Evolutionary conservation across 1,140 invertebrate species (phyloP).

Genomic region (Vanessa atalanta): DNA sequence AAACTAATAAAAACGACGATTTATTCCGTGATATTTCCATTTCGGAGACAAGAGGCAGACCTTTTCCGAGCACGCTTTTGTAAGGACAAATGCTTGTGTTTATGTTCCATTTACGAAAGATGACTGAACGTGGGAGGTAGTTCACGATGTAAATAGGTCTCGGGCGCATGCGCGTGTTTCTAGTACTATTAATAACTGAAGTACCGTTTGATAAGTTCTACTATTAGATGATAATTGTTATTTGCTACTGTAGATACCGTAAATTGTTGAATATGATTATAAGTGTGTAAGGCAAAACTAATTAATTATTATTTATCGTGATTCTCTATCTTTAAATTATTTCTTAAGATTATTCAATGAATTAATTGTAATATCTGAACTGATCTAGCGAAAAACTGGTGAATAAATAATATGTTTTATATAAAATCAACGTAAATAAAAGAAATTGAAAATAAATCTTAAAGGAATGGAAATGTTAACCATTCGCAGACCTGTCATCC

Average conservation of each 20-base stretch:
- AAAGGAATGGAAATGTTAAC: background rate
- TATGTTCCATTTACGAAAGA: conserved; percentile 17
- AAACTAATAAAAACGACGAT: background rate
- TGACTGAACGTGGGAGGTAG: conserved; percentile 12
- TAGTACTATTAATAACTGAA: conserved; percentile 18
- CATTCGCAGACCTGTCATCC: conserved; percentile 13
- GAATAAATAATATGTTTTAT: no score
- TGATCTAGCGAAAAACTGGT: no score
- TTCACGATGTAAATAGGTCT: conserved; percentile 24
- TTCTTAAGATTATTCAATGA: no score
- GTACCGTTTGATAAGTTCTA: background rate
- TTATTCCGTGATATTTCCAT: background rate
- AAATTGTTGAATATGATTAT: no score
- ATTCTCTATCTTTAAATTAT: no score
- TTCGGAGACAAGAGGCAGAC: background rate
- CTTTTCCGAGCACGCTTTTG: background rate
- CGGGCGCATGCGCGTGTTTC: conserved; percentile 17
- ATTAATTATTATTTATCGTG: no score
- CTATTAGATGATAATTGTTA: background rate
- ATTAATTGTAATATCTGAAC: background rate
- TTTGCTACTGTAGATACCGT: no score
- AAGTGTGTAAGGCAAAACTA: no score
- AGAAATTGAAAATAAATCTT: background rate
- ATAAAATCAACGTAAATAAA: no score
- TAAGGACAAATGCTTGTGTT: conserved; percentile 10